Evolutionary conservation across 2,797 vertebrate species (phyloP).

Genomic region (Neomorphus geoffroyi): DNA sequence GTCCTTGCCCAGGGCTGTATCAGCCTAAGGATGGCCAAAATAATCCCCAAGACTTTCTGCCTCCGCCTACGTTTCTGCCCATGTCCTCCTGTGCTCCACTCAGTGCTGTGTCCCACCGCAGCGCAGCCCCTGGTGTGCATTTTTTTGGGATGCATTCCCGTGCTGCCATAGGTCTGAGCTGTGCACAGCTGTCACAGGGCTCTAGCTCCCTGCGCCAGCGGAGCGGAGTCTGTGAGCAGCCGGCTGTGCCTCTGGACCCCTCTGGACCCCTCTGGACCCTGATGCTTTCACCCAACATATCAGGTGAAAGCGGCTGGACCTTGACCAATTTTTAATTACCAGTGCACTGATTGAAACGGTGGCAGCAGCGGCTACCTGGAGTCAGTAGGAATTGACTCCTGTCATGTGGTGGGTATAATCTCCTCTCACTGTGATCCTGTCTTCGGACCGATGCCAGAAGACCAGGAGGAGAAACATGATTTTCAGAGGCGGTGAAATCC

Average conservation of each 20-base stretch:
- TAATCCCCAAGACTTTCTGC: neutral
- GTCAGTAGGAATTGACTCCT: constrained; percentile 17
- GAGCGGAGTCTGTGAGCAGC: neutral
- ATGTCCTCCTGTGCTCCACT: neutral
- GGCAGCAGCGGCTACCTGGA: constrained; percentile 2
- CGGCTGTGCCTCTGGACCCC: neutral
- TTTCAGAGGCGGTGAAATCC: neutral
- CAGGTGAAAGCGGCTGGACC: constrained; percentile 21
- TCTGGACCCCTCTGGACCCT: neutral
- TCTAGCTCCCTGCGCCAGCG: accelerated
- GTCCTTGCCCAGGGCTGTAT: neutral
- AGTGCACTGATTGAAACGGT: neutral
- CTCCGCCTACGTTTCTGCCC: neutral
- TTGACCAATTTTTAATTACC: constrained; percentile 37
- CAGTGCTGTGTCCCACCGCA: accelerated
- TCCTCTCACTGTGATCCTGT: neutral
- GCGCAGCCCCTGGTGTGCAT: accelerated
- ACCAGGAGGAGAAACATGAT: neutral
- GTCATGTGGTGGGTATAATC: neutral
- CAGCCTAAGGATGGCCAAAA: neutral
- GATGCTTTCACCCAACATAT: neutral
- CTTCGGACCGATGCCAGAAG: neutral
- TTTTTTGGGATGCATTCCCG: neutral
- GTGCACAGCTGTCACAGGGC: neutral
- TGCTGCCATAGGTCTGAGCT: neutral